Percentiles rank a stretch among this genome's conserved stretches.
Evolutionary conservation across 1,140 invertebrate species (phyloP).

Genomic region (Papilio xuthus): DNA sequence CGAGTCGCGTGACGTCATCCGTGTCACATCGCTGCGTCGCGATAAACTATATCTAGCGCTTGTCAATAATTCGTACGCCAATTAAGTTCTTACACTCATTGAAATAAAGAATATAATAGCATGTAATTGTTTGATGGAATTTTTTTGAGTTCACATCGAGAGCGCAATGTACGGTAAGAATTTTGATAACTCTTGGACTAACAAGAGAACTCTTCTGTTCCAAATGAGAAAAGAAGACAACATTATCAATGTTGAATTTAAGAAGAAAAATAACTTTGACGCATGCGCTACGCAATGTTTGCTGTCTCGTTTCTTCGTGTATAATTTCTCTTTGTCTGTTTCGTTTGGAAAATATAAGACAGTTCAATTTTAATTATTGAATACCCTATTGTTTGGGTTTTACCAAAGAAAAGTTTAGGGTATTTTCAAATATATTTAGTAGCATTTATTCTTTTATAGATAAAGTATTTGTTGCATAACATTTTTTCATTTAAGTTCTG

Average conservation of each 20-base stretch:
- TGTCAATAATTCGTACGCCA: conserved; percentile 4
- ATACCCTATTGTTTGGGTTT: no score
- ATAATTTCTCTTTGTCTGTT: not conserved
- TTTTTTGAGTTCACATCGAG: conserved; percentile 29
- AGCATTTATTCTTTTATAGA: not conserved
- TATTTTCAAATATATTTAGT: not conserved
- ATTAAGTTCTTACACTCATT: not conserved
- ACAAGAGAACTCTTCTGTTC: conserved; percentile 27
- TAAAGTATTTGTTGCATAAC: not conserved
- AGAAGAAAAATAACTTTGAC: conserved; percentile 34
- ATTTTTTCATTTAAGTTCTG: no score
- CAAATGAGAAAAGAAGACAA: conserved; percentile 27
- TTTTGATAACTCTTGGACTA: conserved; percentile 25
- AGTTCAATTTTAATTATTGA: no score
- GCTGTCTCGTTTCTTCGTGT: not conserved
- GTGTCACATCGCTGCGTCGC: conserved; percentile 37
- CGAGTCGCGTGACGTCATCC: conserved; percentile 48
- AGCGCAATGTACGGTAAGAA: conserved; percentile 22
- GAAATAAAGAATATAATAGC: conserved; percentile 2
- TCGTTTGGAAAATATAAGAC: not conserved
- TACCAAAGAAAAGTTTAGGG: no score
- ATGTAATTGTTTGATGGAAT: conserved; percentile 5
- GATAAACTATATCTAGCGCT: conserved; percentile 39
- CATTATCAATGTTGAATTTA: conserved; percentile 20
- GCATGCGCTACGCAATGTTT: conserved; percentile 22